Conservation (phyloP, 2,797 vertebrate genomes). For the Mormyrops attenuatus region DNA sequence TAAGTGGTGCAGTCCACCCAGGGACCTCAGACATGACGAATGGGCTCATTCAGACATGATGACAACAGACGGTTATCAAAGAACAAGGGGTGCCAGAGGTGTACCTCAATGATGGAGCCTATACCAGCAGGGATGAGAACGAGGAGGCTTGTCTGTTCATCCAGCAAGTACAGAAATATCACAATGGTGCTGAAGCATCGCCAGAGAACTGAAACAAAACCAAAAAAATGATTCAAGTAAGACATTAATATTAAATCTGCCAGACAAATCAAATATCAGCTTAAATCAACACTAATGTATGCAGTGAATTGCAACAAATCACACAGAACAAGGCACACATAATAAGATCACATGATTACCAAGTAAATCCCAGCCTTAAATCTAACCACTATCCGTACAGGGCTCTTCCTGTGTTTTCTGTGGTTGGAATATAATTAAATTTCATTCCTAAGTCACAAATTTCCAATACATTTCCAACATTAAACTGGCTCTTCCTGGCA, state of each 20-base stretch:
- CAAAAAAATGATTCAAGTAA: not conserved
- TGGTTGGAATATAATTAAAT: not conserved
- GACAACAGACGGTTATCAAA: not conserved
- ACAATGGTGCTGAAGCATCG: conserved; percentile 95
- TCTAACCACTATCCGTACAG: not conserved
- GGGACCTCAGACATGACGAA: not conserved
- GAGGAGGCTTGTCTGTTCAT: conserved; percentile 92
- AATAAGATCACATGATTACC: not conserved
- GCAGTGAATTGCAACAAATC: not conserved
- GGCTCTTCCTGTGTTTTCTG: not conserved
- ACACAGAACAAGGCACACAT: not conserved
- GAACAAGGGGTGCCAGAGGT: not conserved
- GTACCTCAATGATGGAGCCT: conserved; percentile 89
- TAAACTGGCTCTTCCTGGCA: not conserved
- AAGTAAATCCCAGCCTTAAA: not conserved
- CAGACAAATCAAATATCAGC: not conserved
- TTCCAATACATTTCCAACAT: not conserved
- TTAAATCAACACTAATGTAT: not conserved
- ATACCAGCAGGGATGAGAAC: conserved; percentile 90
- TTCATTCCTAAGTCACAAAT: not conserved
- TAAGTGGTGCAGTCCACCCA: not conserved
- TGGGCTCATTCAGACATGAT: not conserved
- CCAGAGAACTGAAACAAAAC: conserved; percentile 79
- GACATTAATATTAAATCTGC: not conserved
- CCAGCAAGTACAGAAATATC: conserved; percentile 92